phyloP scores from a whole-genome alignment of 2,113 vertebrate species.

The Engystomops pustulosus region DNA sequence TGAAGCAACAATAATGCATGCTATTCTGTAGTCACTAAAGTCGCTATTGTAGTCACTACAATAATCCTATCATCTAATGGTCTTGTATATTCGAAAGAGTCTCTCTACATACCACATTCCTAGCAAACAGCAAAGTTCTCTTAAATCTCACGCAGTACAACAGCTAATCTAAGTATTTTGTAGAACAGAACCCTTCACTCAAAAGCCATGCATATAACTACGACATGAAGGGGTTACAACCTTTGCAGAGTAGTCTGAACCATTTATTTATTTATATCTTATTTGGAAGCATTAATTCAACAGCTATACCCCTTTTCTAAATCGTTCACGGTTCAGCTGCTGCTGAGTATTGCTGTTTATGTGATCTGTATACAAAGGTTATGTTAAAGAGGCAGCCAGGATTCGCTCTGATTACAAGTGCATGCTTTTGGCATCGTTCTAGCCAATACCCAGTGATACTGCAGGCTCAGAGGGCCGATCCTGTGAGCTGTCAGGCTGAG shows the following conservation, averaged over 20 bases:
- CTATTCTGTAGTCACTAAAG: background rate
- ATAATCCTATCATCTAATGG: background rate
- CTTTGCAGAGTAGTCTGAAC: background rate
- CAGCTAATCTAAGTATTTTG: too few relatives aligned
- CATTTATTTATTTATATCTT: slow-evolving; percentile 9
- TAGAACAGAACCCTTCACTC: background rate
- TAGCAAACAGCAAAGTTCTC: background rate
- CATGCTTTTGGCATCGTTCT: slow-evolving; percentile 49
- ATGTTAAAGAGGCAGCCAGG: slow-evolving; percentile 56
- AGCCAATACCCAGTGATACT: slow-evolving; percentile 45
- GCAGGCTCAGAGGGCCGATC: slow-evolving; percentile 36
- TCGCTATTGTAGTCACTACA: background rate
- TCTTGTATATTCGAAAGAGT: background rate
- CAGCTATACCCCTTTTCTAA: slow-evolving; percentile 44
- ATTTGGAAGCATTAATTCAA: slow-evolving; percentile 49
- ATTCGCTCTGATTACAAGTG: slow-evolving; percentile 51
- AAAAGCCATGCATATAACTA: background rate
- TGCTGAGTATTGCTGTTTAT: slow-evolving; percentile 54
- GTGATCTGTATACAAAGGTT: slow-evolving; percentile 60
- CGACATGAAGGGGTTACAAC: slow-evolving; percentile 26
- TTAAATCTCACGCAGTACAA: background rate
- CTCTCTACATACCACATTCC: background rate
- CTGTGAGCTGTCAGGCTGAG: slow-evolving; percentile 28
- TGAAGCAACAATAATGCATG: background rate
- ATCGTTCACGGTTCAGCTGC: slow-evolving; percentile 54